Conservation (phyloP, 2,888 invertebrate genomes). For the Drosophila acutilabella region DNA sequence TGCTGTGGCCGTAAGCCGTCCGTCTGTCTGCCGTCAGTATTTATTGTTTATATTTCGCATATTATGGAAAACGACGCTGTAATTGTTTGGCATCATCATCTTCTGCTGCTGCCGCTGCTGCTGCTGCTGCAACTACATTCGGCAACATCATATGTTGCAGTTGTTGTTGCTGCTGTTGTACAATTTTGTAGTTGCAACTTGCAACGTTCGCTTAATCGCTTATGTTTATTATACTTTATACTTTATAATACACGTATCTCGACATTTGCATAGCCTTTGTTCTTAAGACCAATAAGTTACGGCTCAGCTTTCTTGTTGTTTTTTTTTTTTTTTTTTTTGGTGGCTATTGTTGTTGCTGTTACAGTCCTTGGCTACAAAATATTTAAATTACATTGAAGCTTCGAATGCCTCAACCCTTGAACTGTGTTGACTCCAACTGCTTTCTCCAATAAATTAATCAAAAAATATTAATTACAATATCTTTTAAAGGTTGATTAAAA, state of each 20-base stretch:
- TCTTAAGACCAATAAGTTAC: conserved; percentile 51
- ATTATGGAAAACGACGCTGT: conserved; percentile 68
- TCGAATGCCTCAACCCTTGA: conserved; percentile 27
- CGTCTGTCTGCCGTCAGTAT: conserved; percentile 49
- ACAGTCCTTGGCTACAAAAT: conserved; percentile 13
- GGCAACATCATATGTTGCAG: conserved; percentile 59
- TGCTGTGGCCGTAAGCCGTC: conserved; percentile 4
- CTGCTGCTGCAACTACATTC: conserved; percentile 17
- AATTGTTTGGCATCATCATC: conserved; percentile 56
- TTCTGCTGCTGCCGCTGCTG: conserved; percentile 28
- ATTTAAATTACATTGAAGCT: conserved; percentile 26
- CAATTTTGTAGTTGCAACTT: conserved; percentile 55
- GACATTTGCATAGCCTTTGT: conserved; percentile 76
- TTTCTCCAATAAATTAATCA: conserved; percentile 10
- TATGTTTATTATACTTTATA: conserved; percentile 73
- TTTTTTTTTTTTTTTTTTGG: not conserved
- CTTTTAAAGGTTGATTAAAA: conserved; percentile 29
- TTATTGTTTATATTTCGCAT: conserved; percentile 80
- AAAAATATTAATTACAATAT: conserved; percentile 20
- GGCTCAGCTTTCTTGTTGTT: conserved; percentile 18
- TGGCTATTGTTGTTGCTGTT: conserved; percentile 9
- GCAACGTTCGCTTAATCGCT: conserved; percentile 71
- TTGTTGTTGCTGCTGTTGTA: conserved; percentile 43
- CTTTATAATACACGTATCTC: conserved; percentile 57
- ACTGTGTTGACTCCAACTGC: conserved; percentile 29